These are phyloP conservation scores for Alosa alosa DNA, from an alignment of 2,113 vertebrate genomes.

Conservation along the genomic window DNA sequence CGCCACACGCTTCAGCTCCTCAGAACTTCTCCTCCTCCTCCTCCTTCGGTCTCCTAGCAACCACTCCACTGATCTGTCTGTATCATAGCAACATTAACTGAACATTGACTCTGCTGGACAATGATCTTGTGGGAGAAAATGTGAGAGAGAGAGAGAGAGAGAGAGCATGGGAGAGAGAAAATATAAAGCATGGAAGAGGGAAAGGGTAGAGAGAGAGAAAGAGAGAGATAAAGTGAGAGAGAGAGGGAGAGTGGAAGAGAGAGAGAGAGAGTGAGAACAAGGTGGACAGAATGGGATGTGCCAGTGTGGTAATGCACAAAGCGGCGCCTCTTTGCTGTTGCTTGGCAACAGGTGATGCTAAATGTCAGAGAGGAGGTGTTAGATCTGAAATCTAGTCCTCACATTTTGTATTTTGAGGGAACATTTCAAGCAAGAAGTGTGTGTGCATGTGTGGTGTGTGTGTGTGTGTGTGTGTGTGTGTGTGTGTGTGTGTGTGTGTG, in stretches of 20 bases:
- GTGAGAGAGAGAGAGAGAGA: background rate
- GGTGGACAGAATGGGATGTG: background rate
- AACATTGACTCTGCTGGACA: background rate
- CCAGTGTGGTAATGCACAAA: slow-evolving; percentile 2
- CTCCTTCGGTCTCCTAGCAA: background rate
- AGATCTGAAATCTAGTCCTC: background rate
- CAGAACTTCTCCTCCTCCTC: no score
- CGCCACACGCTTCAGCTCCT: no score
- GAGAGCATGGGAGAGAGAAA: background rate
- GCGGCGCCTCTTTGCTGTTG: background rate
- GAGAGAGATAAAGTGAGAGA: background rate
- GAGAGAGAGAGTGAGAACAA: background rate
- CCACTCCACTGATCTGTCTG: background rate
- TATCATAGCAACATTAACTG: slow-evolving; percentile 15
- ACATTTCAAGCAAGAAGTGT: no score
- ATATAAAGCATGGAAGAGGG: background rate
- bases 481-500: no score
- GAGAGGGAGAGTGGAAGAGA: background rate
- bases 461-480: no score
- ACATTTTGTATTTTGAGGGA: background rate
- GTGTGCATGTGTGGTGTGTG: no score
- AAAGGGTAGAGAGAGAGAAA: background rate
- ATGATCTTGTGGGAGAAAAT: background rate
- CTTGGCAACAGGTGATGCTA: background rate
- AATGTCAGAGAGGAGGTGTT: background rate